phyloP scores from a whole-genome alignment of 2,888 invertebrate genomes.

The Buathra laborator region DNA sequence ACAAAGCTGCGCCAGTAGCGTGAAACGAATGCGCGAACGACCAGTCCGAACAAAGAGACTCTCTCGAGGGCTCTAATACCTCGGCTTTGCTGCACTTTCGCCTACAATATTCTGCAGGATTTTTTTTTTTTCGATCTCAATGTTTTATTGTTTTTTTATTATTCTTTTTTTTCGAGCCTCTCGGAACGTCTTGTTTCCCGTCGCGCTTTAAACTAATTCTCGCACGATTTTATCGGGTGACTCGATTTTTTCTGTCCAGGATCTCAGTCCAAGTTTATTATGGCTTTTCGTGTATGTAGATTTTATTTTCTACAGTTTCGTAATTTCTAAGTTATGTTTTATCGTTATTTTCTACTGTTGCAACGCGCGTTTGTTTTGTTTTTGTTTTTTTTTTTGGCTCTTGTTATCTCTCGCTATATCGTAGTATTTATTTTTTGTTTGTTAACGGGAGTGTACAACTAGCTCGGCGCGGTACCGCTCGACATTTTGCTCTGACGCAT shows the following conservation, averaged over 20 bases:
- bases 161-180: neutral
- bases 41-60: constrained; percentile 78
- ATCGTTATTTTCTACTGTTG: neutral
- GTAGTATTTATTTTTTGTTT: neutral
- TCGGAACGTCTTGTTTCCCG: constrained; percentile 34
- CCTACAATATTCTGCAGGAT: constrained; percentile 27
- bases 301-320: constrained; percentile 19
- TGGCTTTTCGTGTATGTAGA: constrained; percentile 24
- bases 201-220: constrained; percentile 66
- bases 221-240: constrained; percentile 54
- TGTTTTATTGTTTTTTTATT: neutral
- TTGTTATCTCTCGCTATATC: constrained; percentile 19
- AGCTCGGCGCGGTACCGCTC: constrained; percentile 72
- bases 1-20: constrained; percentile 82
- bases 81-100: constrained; percentile 52
- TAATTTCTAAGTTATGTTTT: constrained; percentile 7
- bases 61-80: constrained; percentile 4
- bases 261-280: neutral
- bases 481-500: constrained; percentile 79
- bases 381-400: constrained; percentile 10
- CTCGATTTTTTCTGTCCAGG: constrained; percentile 1
- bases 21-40: constrained; percentile 79
- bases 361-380: constrained; percentile 10
- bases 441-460: constrained; percentile 48
- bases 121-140: neutral